A percentile compares a stretch with the other conserved stretches of the same genome.
Conservation (phyloP, 2,797 vertebrate genomes). For the Thripadectes ignobilis region DNA sequence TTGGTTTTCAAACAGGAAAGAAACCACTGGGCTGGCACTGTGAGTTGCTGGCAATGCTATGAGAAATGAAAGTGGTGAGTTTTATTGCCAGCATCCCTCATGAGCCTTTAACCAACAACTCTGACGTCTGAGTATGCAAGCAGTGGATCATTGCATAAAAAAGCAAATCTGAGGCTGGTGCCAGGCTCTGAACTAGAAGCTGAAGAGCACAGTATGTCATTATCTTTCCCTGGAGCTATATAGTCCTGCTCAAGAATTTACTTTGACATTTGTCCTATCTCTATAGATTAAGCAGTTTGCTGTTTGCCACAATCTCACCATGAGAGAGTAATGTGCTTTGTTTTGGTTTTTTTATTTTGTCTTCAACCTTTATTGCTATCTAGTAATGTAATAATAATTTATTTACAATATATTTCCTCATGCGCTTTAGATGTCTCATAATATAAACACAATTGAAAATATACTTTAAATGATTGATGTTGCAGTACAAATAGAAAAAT, state of each 20-base stretch:
- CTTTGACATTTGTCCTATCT: slow-evolving; percentile 48
- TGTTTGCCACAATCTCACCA: background rate
- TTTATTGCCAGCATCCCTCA: background rate
- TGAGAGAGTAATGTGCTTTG: background rate
- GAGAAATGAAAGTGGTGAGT: background rate
- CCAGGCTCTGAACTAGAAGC: slow-evolving; percentile 27
- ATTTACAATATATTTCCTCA: slow-evolving; percentile 12
- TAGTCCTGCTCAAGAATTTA: slow-evolving; percentile 11
- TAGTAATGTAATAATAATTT: slow-evolving; percentile 28
- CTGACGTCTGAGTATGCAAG: background rate
- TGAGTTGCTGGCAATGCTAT: background rate
- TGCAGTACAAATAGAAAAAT: slow-evolving; percentile 28
- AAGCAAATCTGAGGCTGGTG: background rate
- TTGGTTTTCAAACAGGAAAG: background rate
- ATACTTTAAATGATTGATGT: background rate
- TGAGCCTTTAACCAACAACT: background rate
- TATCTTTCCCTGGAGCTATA: slow-evolving; percentile 21
- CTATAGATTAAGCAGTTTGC: slow-evolving; percentile 45
- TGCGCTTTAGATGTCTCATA: background rate
- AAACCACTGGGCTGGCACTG: background rate
- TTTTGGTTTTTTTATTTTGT: background rate
- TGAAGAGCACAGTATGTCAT: background rate
- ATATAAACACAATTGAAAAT: slow-evolving; percentile 20
- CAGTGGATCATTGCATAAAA: background rate
- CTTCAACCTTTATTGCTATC: slow-evolving; percentile 10